phyloP scores from a whole-genome alignment of 2,797 vertebrate genomes.

The Falco peregrinus region DNA sequence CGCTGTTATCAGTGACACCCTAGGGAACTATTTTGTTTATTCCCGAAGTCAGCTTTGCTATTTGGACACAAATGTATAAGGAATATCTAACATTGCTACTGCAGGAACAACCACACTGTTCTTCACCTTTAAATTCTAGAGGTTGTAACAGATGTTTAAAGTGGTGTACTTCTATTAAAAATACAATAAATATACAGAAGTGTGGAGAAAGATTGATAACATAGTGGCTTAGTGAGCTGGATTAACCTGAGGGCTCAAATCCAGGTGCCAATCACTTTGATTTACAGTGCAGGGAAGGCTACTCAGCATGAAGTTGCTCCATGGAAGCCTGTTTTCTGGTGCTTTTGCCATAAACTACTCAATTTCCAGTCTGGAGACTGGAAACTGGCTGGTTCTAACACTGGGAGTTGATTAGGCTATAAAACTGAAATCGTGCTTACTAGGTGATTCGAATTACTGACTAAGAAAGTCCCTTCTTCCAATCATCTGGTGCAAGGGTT shows the following conservation, averaged over 20 bases:
- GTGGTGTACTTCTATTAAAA: background rate
- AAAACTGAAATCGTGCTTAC: background rate
- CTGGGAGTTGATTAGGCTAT: background rate
- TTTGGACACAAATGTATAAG: background rate
- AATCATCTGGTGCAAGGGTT: background rate
- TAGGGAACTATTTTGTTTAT: background rate
- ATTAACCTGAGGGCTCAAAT: constrained; percentile 16
- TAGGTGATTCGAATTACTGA: background rate
- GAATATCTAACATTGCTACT: background rate
- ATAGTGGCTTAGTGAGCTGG: background rate
- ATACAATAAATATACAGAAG: background rate
- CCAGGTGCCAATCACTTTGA: constrained; percentile 15
- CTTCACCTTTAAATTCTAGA: background rate
- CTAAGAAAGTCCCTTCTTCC: background rate
- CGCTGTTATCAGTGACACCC: background rate
- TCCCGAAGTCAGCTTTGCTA: background rate
- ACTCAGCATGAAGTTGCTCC: background rate
- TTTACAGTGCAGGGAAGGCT: background rate
- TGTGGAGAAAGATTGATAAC: background rate
- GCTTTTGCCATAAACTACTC: background rate
- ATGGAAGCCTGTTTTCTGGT: background rate
- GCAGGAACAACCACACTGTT: background rate
- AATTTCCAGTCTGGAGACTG: background rate
- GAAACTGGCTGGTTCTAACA: background rate
- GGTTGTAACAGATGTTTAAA: background rate